Percentiles rank a stretch among this genome's conserved stretches.
Evolutionary conservation across 2,888 invertebrate genomes (phyloP).

Genomic region (Dexiosoma caninum): DNA sequence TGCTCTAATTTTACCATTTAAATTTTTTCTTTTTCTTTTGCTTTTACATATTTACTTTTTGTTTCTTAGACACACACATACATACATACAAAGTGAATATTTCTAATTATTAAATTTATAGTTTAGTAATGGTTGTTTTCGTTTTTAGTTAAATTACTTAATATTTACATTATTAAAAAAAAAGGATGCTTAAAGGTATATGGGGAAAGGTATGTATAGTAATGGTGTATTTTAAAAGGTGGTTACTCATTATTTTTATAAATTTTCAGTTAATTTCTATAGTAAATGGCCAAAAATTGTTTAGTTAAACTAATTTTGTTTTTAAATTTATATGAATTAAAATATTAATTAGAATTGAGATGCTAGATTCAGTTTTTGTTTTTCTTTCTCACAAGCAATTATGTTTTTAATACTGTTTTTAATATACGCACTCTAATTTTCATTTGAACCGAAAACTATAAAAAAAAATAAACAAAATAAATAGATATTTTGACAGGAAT

Average conservation of each 20-base stretch:
- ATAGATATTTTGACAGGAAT: no score
- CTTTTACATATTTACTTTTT: constrained; percentile 1
- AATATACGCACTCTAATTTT: no score
- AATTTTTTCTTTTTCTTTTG: neutral
- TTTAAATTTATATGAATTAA: neutral
- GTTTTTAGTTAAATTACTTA: constrained; percentile 1
- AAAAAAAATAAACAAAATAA: no score
- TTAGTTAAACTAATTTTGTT: neutral
- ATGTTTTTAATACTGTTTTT: constrained; percentile 17
- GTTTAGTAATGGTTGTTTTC: constrained; percentile 13
- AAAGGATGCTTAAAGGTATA: neutral
- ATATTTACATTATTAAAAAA: constrained; percentile 37
- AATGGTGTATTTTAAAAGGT: constrained; percentile 29
- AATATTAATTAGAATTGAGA: constrained; percentile 22
- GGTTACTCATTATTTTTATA: constrained; percentile 9
- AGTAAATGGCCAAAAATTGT: constrained; percentile 40
- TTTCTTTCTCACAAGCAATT: neutral
- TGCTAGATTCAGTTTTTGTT: neutral
- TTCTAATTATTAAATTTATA: constrained; percentile 1
- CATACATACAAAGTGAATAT: constrained; percentile 42
- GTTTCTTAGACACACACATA: constrained; percentile 45
- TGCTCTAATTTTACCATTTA: constrained; percentile 15
- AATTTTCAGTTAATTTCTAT: constrained; percentile 15
- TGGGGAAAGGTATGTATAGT: neutral
- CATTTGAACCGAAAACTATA: no score